A percentile compares a stretch with the other conserved stretches of the same genome.
Evolutionary conservation across 2,888 invertebrate species (phyloP).

Genomic region (Tholera decimalis): DNA sequence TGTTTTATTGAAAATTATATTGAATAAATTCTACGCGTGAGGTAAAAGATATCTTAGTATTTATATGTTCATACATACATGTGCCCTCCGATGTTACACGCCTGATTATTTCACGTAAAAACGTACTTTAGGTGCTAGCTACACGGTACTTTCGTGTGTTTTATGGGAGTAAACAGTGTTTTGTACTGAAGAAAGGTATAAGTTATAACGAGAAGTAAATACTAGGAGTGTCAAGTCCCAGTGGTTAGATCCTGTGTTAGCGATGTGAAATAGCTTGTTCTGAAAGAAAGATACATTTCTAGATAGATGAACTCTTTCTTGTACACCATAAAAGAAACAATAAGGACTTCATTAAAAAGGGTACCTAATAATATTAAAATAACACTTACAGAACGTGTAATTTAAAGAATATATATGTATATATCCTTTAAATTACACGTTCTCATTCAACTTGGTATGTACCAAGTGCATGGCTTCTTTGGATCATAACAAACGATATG

Average conservation of each 20-base stretch:
- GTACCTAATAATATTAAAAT: too few relatives aligned
- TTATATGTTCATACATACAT: too few relatives aligned
- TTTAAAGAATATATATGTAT: too few relatives aligned
- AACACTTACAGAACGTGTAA: too few relatives aligned
- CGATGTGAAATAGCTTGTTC: not conserved
- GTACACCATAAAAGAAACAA: too few relatives aligned
- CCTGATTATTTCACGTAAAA: constrained; percentile 54
- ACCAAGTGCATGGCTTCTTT: too few relatives aligned
- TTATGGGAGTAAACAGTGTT: constrained; percentile 25
- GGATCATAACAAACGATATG: too few relatives aligned
- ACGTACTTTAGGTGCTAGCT: constrained; percentile 33
- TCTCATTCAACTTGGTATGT: too few relatives aligned
- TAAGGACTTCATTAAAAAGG: too few relatives aligned
- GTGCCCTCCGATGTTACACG: constrained; percentile 44
- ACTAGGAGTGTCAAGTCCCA: not conserved
- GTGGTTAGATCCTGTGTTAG: not conserved
- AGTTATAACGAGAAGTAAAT: constrained; percentile 5
- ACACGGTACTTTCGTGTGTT: constrained; percentile 27
- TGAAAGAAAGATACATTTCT: too few relatives aligned
- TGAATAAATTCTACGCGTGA: constrained; percentile 64
- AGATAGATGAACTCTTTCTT: too few relatives aligned
- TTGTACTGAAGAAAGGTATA: constrained; percentile 1
- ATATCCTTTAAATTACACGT: too few relatives aligned
- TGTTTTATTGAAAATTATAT: constrained; percentile 75
- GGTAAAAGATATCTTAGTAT: constrained; percentile 58